A percentile compares a stretch with the other conserved stretches of the same genome.
Evolutionary conservation across 2,888 invertebrate genomes (phyloP).

Genomic region (Drosophila neonasuta): DNA sequence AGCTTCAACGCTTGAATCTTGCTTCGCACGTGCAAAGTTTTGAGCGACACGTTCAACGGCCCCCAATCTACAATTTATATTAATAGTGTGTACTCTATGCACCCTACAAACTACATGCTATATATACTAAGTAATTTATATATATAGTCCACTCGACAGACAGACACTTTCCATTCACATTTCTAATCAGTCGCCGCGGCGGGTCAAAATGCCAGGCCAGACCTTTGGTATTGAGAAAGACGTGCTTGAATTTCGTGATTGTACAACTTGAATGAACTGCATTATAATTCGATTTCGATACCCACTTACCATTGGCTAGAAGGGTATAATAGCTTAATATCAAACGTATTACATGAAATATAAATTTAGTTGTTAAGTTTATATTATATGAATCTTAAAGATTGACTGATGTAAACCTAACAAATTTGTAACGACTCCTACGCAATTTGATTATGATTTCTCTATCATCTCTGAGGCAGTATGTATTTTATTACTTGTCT

Average conservation of each 20-base stretch:
- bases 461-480: too few species aligned
- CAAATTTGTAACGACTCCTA: too few species aligned
- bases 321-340: not conserved
- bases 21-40: slow-evolving; percentile 36
- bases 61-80: slow-evolving; percentile 4
- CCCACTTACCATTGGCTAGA: not conserved
- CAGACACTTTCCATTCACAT: slow-evolving; percentile 43
- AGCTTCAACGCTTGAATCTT: slow-evolving; percentile 7
- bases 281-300: slow-evolving; percentile 36
- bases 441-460: too few species aligned
- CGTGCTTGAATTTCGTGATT: slow-evolving; percentile 27
- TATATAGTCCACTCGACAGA: not conserved
- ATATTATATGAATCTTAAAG: too few species aligned
- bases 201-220: slow-evolving; percentile 19
- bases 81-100: slow-evolving; percentile 5
- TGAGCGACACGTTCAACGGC: slow-evolving; percentile 10
- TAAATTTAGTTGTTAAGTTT: too few species aligned
- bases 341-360: too few species aligned
- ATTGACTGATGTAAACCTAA: too few species aligned
- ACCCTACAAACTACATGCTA: not conserved
- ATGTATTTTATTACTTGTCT: too few species aligned
- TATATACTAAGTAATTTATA: not conserved
- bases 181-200: slow-evolving; percentile 29
- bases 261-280: slow-evolving; percentile 43
- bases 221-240: slow-evolving; percentile 23